These are phyloP conservation scores for Sinosuthora webbiana DNA, from an alignment of 2,113 vertebrate genomes.

Conservation along the genomic window DNA sequence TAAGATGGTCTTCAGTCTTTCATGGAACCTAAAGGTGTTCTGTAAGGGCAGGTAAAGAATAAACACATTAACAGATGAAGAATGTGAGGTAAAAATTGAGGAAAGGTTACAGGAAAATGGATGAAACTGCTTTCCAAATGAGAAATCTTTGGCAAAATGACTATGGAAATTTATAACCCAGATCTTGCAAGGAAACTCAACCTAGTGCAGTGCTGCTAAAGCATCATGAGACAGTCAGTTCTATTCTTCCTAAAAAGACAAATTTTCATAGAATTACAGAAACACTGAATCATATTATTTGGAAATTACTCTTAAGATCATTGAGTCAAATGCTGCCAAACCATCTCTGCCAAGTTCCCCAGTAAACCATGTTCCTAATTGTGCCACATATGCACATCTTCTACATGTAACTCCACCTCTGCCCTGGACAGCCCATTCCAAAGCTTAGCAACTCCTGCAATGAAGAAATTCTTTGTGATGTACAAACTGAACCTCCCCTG, in stretches of 20 bases:
- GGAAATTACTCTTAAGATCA: background rate
- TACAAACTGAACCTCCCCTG: background rate
- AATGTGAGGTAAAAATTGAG: background rate
- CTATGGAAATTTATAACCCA: background rate
- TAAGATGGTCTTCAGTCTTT: background rate
- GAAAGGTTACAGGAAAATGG: background rate
- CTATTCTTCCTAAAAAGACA: background rate
- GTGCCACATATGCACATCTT: accelerated
- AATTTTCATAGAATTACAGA: background rate
- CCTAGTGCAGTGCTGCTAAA: background rate
- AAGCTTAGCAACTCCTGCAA: background rate
- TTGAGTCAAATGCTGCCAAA: background rate
- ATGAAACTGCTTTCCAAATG: background rate
- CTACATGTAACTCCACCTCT: no score
- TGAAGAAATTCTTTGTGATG: background rate
- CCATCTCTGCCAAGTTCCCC: background rate
- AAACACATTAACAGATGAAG: background rate
- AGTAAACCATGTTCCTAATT: background rate
- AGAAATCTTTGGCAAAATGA: background rate
- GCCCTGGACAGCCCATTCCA: background rate
- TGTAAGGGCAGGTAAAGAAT: background rate
- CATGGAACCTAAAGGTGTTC: background rate
- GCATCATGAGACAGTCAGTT: background rate
- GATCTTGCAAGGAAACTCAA: background rate
- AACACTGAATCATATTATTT: background rate